Base-by-base conservation (phyloP, 2,797 vertebrate genomes). In the Sebastes matsubarae region DNA sequence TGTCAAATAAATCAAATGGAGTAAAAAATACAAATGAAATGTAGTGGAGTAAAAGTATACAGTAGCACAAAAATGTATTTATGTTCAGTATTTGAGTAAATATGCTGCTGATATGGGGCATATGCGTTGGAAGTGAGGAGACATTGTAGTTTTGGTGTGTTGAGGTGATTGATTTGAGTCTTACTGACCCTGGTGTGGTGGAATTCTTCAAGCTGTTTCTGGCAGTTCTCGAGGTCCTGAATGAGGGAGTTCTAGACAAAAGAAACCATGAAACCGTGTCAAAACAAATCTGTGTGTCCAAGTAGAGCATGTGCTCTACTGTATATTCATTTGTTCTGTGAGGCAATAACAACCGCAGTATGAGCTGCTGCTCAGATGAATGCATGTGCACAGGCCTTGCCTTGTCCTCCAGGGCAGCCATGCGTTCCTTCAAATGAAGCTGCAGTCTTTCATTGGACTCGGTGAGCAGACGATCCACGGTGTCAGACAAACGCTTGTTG, bases 401-500 rank as follows among this genome's bases (percentile, higher is more conserved):
- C 97, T 99, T 99, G 93, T 99, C 98, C 90, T 99, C 98, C 85
- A 99, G 91, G 8, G 98, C 98, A 0, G 97, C 97, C 98, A 99
- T 99, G 90, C 98, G 96, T 84, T 99, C 98, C 88, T 98, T 98
- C 85, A 99, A 93, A 90, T 99, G 98, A 76, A 99, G 97, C 93
- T 99, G 98, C 85, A 99, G 96, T 12, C 98, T 93, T 81, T 99
- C 98, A 0, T 98, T 99, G 77, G 97, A 97, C 93, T 99, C 98
- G 0, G 97, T 98, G 59, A 99, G 97, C 89, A 99, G 94, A 54
- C 97, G 96, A 84, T 99, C 98, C 90, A 99, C 98, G 0, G 98
- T 99, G 95, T 99, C 97, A 0, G 98, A 99, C 81, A 99, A 94
- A 32, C 97, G 91, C 92, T 97, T 98, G 95, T 98, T 99, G 92